Base-by-base conservation (phyloP, 2,113 vertebrate genomes). In the Dunckerocampus dactyliophorus region DNA sequence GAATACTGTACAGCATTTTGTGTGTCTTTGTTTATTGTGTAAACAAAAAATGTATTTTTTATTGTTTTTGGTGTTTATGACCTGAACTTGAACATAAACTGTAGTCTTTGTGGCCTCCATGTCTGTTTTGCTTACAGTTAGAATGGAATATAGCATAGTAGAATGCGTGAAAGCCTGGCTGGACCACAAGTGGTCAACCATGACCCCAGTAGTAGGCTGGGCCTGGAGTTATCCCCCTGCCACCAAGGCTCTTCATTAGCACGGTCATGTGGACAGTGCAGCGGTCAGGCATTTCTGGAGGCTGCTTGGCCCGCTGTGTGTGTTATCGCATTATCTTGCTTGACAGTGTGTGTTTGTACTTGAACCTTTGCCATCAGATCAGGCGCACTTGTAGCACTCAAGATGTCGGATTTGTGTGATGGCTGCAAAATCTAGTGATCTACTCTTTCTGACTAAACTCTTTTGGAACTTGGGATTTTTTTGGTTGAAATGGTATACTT, bases 301-400 rank as follows among this genome's bases (percentile, higher is more conserved):
- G 69, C 37, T 31, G 59, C 56, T 19, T 37, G 47, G 65, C 75
- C 68, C 31, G 70, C 69, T 65, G 66, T 71, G 79, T 70, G 65
- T 63, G 64, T 77, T 64, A 83, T 78, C 74, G 62, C 74, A 78
- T 82, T 72, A 78, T 75, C 71, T 72, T 76, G 79, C 77, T 85
- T 82, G 82, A 65, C 69, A 14, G 71, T 79, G 79, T 76, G 79
- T 59, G 67, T 59, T 37, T 59, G 63, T 64, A 69, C 59, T 70
- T 77, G 82, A 71, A 56, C 72, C 24, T 76, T 69, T 73, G 72
- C 82, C 75, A 71, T 66, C 37, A 67, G 76, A 43, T 43, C 39
- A 43, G 3, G 39, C 39, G 12, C 39, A 43, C 13, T 43, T 14
- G 39, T 43, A 43, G 12, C 39, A 43, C 39, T 14, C 14, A 43